Evolutionary conservation across 2,113 vertebrate species (phyloP), one percentile per base, ranked within the genome.

Genomic region (Todiramphus saurophagus): DNA sequence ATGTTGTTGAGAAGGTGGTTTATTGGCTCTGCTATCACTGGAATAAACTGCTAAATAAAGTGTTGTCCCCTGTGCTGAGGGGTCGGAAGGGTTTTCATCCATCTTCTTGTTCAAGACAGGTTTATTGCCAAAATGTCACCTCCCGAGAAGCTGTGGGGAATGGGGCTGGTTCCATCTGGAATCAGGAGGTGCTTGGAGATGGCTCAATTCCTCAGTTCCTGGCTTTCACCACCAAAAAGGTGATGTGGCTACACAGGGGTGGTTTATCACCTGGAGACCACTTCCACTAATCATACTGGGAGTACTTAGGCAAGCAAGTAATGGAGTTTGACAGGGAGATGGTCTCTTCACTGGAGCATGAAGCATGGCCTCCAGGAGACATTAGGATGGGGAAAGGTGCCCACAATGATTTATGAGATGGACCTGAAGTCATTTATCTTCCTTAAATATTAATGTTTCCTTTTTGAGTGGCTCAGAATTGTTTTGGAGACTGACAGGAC

Each of bases 361-460:
- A 87, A 96, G 86, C 58, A 43, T 10, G 28, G 27, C 73, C 62
- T 10, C 84, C 50, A 56, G 63, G 92, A 93, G 87, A n/a, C 83
- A 53, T 46, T 51, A 68, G 74, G 72, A 16, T 16, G 73, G 72
- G 83, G 78, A 79, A 77, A 63, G 53, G 39, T 67, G 70, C 74
- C 67, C 48, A 7, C 37, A 0, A 5, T 90, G 93, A 87, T 96
- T 92, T 93, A 89, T 93, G 94, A 92, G 76, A 30, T 74, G 82
- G 58, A 37, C 48, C 17, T 3, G 37, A 20, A 56, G 66, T 75
- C n/a, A 95, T 96, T 96, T 93, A 60, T 97, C 91, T 95, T 79
- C 94, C 60, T 95, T 88, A 81, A 94, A 77, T 90, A 85, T 89
- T 73, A 81, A 83, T 80, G 50, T 87, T 93, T 82, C 74, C 17